Conservation (phyloP, 2,888 invertebrate species). For the Calliphora vomitoria region DNA sequence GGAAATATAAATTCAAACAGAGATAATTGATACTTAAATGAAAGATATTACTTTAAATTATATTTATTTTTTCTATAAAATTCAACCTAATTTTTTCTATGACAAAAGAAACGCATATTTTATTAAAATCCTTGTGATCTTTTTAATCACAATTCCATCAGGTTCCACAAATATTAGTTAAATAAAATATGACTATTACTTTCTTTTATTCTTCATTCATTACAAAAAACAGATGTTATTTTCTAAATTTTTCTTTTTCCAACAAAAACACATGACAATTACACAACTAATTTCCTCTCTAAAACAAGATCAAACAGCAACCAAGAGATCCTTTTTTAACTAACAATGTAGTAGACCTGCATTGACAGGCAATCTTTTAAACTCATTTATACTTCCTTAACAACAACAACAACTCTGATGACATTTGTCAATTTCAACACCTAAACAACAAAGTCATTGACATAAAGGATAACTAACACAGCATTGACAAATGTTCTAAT, state of each 20-base stretch:
- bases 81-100: no score
- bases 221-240: background rate
- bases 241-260: background rate
- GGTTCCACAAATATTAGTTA: no score
- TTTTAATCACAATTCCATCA: no score
- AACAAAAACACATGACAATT: background rate
- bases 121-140: no score
- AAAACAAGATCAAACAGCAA: background rate
- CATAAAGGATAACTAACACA: constrained; percentile 44
- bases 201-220: background rate
- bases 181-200: background rate
- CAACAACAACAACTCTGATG: constrained; percentile 24
- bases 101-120: no score
- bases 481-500: constrained; percentile 31
- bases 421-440: constrained; percentile 69
- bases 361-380: background rate
- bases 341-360: background rate
- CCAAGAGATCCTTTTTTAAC: background rate
- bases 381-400: background rate
- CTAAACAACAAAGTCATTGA: constrained; percentile 56
- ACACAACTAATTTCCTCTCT: background rate
- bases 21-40: no score
- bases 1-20: no score
- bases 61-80: no score
- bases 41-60: no score